Evolutionary conservation across 2,888 invertebrate species (phyloP).

Genomic region (Callosobruchus maculatus): DNA sequence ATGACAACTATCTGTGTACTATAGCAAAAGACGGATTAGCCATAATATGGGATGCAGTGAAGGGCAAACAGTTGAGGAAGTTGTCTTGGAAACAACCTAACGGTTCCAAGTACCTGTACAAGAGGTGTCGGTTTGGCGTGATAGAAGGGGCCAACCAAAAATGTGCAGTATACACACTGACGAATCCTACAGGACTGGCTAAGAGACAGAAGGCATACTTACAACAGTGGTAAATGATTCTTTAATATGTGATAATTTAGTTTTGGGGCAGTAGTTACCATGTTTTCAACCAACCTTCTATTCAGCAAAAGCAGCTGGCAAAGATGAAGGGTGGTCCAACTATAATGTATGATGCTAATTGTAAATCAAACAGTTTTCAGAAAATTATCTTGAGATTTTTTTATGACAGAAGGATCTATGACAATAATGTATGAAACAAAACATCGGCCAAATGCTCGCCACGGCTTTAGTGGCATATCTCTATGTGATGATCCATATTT

Average conservation of each 20-base stretch:
- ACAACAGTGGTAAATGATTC: conserved; percentile 63
- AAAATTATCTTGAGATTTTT: too few relatives aligned
- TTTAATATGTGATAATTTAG: neutral
- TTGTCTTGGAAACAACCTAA: conserved; percentile 74
- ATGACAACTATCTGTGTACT: conserved; percentile 71
- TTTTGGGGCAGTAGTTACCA: conserved; percentile 39
- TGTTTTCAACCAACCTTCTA: conserved; percentile 31
- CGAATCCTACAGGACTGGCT: conserved; percentile 73
- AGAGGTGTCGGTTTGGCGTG: conserved; percentile 76
- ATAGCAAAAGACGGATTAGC: conserved; percentile 86
- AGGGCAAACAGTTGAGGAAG: conserved; percentile 63
- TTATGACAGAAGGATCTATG: too few relatives aligned
- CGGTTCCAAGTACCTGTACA: conserved; percentile 76
- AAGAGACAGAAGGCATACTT: conserved; percentile 71
- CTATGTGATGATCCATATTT: too few relatives aligned
- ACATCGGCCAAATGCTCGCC: too few relatives aligned
- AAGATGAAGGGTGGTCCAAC: too few relatives aligned
- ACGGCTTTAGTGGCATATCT: too few relatives aligned
- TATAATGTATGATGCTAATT: too few relatives aligned
- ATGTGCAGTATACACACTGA: conserved; percentile 71
- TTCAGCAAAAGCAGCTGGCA: too few relatives aligned
- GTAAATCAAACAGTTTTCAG: too few relatives aligned
- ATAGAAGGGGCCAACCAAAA: conserved; percentile 65
- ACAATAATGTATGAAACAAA: too few relatives aligned
- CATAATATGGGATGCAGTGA: conserved; percentile 71